Conservation (phyloP, 1,140 invertebrate genomes). For the Calycopis cecrops region DNA sequence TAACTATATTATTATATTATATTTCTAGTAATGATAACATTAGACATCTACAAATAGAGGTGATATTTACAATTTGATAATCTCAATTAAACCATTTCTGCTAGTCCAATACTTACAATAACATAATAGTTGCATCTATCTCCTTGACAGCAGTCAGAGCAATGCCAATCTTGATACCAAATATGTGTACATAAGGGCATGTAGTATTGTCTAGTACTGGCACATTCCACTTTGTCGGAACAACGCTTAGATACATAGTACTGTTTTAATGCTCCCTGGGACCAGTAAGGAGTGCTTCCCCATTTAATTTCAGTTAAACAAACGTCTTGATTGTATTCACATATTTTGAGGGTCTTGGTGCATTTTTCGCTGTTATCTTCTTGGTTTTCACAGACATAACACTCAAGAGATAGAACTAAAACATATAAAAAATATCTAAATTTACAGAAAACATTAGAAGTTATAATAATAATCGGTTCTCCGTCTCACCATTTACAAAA, state of each 20-base stretch:
- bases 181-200: constrained; percentile 93
- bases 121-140: constrained; percentile 98
- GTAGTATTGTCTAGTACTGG: constrained; percentile 78
- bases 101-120: constrained; percentile 86
- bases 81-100: too few species aligned
- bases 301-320: constrained; percentile 93
- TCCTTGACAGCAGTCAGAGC: constrained; percentile 97
- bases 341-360: constrained; percentile 92
- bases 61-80: too few species aligned
- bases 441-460: neutral
- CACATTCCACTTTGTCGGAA: constrained; percentile 87
- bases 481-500: constrained; percentile 12
- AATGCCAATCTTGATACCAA: constrained; percentile 98
- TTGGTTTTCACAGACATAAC: constrained; percentile 95
- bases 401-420: constrained; percentile 80
- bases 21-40: too few species aligned
- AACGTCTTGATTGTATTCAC: constrained; percentile 89
- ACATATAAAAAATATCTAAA: constrained; percentile 3
- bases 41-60: too few species aligned
- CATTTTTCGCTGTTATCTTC: constrained; percentile 96
- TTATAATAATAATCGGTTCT: too few species aligned
- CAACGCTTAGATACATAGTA: constrained; percentile 96
- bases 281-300: constrained; percentile 97
- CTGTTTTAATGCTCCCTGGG: constrained; percentile 93
- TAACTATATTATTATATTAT: too few species aligned